Conservation (phyloP, 2,797 vertebrate genomes). For the Hafferia zeledoni region DNA sequence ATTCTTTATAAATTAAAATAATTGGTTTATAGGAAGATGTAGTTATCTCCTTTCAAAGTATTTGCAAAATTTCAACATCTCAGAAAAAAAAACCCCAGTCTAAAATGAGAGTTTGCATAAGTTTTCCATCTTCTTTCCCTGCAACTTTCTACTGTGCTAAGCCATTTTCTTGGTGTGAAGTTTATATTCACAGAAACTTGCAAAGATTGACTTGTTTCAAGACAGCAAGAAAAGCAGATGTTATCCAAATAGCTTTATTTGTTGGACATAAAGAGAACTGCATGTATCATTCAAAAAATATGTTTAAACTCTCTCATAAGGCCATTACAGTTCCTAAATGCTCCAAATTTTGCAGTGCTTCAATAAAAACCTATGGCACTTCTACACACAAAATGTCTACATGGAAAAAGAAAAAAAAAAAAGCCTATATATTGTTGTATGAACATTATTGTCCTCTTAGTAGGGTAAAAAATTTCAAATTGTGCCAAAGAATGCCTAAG, state of each 20-base stretch:
- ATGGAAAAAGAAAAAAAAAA: background rate
- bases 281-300: background rate
- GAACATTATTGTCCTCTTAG: background rate
- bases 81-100: background rate
- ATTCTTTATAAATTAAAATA: background rate
- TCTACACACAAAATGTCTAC: background rate
- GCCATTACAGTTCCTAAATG: background rate
- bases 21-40: background rate
- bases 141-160: background rate
- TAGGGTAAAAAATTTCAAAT: background rate
- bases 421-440: background rate
- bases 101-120: background rate
- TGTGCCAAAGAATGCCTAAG: background rate
- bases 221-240: background rate
- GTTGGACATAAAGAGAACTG: background rate
- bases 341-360: background rate
- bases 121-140: background rate
- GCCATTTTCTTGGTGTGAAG: background rate
- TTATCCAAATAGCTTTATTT: background rate
- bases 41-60: background rate
- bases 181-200: background rate
- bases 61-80: background rate
- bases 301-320: background rate
- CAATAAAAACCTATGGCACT: background rate
- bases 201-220: background rate